Base-by-base conservation (phyloP, 2,888 invertebrate genomes). In the Chesias legatella region DNA sequence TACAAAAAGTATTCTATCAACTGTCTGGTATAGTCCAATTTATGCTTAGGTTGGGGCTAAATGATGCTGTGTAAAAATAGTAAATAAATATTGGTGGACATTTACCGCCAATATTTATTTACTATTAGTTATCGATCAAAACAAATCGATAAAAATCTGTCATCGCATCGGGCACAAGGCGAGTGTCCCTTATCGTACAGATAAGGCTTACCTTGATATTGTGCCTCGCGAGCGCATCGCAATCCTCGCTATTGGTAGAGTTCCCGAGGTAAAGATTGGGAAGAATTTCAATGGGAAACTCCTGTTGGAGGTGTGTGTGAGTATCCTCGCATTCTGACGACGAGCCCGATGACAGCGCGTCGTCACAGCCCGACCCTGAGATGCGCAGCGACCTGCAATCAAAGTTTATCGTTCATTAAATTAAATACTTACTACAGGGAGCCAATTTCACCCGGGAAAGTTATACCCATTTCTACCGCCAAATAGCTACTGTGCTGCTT, bases 181-280 rank as follows among this genome's bases (percentile, higher is more conserved):
- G n/a, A n/a, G n/a, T 17, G 13, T 17, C 13, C 13, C 13, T 17
- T 17, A 17, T 27, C 10, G 7, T 7, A 27, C 6, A 27, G 11
- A 27, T 27, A 24, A 26, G 26, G 24, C 7, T 28, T n/a, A 94
- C 94, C 90, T 94, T 92, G 73, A 98, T 98, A 71, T 95, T 95
- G 84, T 95, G 95, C 82, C 94, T 93, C 63, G 95, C 93, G 63
- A 98, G 91, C 32, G 96, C 94, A 60, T 94, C 94, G 59, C 95
- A 92, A 78, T 98, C 98, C 77, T 93, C 94, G 69, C 98, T 97
- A 81, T 97, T 98, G 66, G 95, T 93, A 40, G 97, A 97, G 86
- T 98, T 98, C 57, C 98, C 98, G 50, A 98, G 92, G 88, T 94
- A 98, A 46, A 98, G 90, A 77, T 96, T 94, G 38, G 97, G 96